These are phyloP conservation scores for Anabas testudineus DNA, from an alignment of 2,797 vertebrate genomes.

Conservation along the genomic window DNA sequence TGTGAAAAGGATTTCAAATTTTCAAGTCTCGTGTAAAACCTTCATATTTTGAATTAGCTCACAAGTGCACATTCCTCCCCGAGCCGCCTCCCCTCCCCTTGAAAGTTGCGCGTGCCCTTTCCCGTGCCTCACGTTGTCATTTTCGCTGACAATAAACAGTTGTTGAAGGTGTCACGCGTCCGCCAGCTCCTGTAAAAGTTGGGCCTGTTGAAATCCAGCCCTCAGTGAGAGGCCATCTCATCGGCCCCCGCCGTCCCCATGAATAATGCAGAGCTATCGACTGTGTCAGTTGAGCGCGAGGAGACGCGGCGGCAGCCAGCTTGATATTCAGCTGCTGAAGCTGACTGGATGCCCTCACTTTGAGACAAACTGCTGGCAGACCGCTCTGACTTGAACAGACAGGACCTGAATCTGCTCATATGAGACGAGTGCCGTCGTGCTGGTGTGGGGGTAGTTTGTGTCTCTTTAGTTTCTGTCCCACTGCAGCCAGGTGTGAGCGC, in stretches of 20 bases:
- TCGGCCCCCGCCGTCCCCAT: conserved; percentile 66
- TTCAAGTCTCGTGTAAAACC: conserved; percentile 27
- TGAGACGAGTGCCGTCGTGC: conserved; percentile 38
- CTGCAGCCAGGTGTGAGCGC: conserved; percentile 25
- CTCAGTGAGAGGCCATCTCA: conserved; percentile 76
- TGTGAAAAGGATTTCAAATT: conserved; percentile 33
- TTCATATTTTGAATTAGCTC: conserved; percentile 39
- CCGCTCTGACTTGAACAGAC: conserved; percentile 70
- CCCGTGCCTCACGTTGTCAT: conserved; percentile 61
- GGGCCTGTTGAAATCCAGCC: conserved; percentile 74
- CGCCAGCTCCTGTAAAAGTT: conserved; percentile 70
- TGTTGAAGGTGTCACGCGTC: conserved; percentile 74
- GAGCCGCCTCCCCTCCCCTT: not conserved
- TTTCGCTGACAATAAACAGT: conserved; percentile 77
- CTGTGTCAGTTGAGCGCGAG: conserved; percentile 75
- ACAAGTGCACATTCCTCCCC: conserved; percentile 4
- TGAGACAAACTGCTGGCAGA: conserved; percentile 80
- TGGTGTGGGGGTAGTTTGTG: conserved; percentile 24
- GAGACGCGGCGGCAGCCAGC: conserved; percentile 68
- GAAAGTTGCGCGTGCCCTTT: conserved; percentile 40
- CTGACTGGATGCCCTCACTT: conserved; percentile 80
- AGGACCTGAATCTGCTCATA: conserved; percentile 66
- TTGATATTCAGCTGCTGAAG: conserved; percentile 79
- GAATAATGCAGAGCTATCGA: conserved; percentile 85
- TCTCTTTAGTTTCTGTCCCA: conserved; percentile 22